Conservation (phyloP, 2,888 invertebrate species). For the Ophonus ardosiacus region DNA sequence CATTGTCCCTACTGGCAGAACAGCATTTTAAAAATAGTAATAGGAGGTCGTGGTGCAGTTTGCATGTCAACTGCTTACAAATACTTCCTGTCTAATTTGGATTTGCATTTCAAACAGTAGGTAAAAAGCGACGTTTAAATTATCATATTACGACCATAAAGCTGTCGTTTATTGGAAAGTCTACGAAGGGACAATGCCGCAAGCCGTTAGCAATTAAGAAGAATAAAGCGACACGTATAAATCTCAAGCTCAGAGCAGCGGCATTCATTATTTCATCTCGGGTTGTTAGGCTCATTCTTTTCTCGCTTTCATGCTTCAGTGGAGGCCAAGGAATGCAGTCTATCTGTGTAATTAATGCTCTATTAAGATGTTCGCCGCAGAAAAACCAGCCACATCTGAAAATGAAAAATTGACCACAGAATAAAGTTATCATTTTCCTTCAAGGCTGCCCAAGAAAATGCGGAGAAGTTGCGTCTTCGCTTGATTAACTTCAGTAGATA, state of each 20-base stretch:
- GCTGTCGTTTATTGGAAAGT: constrained; percentile 41
- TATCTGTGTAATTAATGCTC: constrained; percentile 63
- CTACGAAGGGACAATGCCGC: constrained; percentile 14
- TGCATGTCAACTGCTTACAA: constrained; percentile 41
- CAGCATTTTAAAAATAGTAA: background rate
- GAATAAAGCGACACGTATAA: constrained; percentile 58
- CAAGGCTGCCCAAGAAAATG: background rate
- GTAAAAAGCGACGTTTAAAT: constrained; percentile 37
- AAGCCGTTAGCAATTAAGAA: constrained; percentile 54
- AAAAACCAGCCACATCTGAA: constrained; percentile 46
- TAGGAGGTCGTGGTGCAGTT: constrained; percentile 8
- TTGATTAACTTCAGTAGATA: constrained; percentile 38
- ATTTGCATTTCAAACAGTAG: constrained; percentile 38
- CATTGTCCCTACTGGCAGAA: background rate
- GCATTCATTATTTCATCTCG: constrained; percentile 62
- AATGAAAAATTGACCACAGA: constrained; percentile 60
- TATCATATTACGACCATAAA: constrained; percentile 42
- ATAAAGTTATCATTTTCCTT: constrained; percentile 55
- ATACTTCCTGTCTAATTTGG: constrained; percentile 36
- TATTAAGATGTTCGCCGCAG: constrained; percentile 57
- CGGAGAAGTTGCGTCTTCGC: constrained; percentile 4
- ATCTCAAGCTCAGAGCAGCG: constrained; percentile 23
- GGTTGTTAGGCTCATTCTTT: constrained; percentile 63
- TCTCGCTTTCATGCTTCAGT: constrained; percentile 60
- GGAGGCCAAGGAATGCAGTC: constrained; percentile 28